Conservation (phyloP, 1,140 invertebrate genomes). For the Telenomus remus region DNA sequence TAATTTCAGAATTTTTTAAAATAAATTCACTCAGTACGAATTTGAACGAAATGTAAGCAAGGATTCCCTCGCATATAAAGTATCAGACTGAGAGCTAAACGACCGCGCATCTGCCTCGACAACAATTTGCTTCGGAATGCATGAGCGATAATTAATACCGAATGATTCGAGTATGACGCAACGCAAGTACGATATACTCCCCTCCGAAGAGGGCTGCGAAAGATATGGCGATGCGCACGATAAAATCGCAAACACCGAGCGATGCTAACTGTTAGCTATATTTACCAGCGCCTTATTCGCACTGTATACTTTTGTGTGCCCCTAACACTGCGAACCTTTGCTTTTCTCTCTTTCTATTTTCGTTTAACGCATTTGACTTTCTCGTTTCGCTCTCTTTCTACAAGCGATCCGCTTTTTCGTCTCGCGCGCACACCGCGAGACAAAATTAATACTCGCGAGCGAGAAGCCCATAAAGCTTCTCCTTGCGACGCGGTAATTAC, state of each 20-base stretch:
- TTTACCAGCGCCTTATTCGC: constrained; percentile 56
- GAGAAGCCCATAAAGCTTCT: constrained; percentile 68
- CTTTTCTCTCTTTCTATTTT: constrained; percentile 37
- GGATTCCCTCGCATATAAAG: constrained; percentile 44
- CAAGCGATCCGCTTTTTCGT: constrained; percentile 15
- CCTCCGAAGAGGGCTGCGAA: constrained; percentile 19
- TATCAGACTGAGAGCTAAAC: constrained; percentile 38
- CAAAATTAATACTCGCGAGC: constrained; percentile 71
- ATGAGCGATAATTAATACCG: constrained; percentile 61
- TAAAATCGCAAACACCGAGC: constrained; percentile 62
- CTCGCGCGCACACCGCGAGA: constrained; percentile 51
- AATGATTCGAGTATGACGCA: constrained; percentile 44
- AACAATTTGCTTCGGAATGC: constrained; percentile 45
- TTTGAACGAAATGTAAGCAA: constrained; percentile 24
- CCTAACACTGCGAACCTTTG: constrained; percentile 13
- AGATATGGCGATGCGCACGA: constrained; percentile 57
- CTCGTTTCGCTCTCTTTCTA: constrained; percentile 4
- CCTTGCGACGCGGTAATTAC: constrained; percentile 70
- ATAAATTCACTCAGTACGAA: constrained; percentile 37
- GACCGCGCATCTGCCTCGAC: constrained; percentile 11
- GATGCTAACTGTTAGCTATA: constrained; percentile 55
- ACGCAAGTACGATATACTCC: constrained; percentile 31
- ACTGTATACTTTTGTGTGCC: constrained; percentile 39
- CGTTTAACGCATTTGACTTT: constrained; percentile 29
- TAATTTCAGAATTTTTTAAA: constrained; percentile 22